A percentile compares a stretch with the other conserved stretches of the same genome.
Evolutionary conservation across 2,113 vertebrate species (phyloP).

Genomic region (Phrynosoma platyrhinos): DNA sequence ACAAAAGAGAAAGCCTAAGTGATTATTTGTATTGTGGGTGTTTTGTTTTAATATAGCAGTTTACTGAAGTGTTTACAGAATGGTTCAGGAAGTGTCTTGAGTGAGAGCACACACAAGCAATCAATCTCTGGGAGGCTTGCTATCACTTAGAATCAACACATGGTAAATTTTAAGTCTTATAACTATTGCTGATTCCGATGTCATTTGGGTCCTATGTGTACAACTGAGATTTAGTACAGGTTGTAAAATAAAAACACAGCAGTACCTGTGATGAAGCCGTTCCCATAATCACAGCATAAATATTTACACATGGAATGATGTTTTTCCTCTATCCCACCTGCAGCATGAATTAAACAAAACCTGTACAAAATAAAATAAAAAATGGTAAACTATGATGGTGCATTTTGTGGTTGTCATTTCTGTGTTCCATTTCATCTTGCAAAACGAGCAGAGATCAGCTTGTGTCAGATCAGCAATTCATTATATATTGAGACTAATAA

Average conservation of each 20-base stretch:
- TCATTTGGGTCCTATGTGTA: background rate
- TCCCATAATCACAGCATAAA: background rate
- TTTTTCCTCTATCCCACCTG: background rate
- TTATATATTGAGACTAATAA: background rate
- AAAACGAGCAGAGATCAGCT: background rate
- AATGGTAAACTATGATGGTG: background rate
- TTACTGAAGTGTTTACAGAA: background rate
- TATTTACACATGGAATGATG: slow-evolving; percentile 2
- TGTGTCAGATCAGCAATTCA: background rate
- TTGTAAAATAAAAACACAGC: background rate
- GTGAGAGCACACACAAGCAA: slow-evolving; percentile 32
- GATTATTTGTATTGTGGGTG: background rate
- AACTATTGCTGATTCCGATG: rapidly evolving
- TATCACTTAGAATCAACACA: slow-evolving; percentile 26
- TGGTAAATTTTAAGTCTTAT: background rate
- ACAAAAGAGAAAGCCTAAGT: slow-evolving; percentile 17
- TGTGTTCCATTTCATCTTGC: background rate
- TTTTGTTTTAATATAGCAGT: slow-evolving; percentile 14
- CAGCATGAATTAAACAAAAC: background rate
- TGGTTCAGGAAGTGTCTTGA: slow-evolving; percentile 29
- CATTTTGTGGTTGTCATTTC: background rate
- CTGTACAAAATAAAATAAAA: background rate
- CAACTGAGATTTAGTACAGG: background rate
- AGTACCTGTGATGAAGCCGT: background rate
- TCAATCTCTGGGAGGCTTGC: slow-evolving; percentile 31